Percentiles rank a stretch among this genome's conserved stretches.
These are phyloP conservation scores for Syngnathus scovelli DNA, from an alignment of 2,113 vertebrate species.

Conservation along the genomic window DNA sequence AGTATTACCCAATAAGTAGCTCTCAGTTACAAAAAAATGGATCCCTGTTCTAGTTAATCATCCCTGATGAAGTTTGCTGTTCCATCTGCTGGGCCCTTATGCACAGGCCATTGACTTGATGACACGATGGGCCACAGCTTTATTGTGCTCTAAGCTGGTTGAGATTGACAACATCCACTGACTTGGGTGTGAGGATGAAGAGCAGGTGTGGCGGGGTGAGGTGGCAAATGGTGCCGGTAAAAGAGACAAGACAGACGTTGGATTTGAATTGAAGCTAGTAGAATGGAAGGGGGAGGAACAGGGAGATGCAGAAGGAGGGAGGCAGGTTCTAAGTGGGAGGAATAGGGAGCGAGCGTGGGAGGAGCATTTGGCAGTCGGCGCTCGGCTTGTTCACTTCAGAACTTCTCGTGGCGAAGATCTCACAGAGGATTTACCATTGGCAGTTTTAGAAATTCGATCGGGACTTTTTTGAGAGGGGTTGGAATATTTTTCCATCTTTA, in stretches of 20 bases:
- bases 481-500: slow-evolving; percentile 34
- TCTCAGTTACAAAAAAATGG: background rate
- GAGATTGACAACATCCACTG: slow-evolving; percentile 13
- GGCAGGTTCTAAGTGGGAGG: slow-evolving; percentile 32
- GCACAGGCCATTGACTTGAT: slow-evolving; percentile 27
- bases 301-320: slow-evolving; percentile 19
- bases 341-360: slow-evolving; percentile 40
- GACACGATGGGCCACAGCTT: slow-evolving; percentile 3
- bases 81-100: slow-evolving; percentile 14
- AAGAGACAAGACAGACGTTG: background rate
- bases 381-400: slow-evolving; percentile 32
- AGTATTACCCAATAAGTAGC: background rate
- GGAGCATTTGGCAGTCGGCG: slow-evolving; percentile 32
- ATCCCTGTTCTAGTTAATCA: background rate
- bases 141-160: slow-evolving; percentile 26
- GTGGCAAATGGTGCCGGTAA: background rate
- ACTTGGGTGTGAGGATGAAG: slow-evolving; percentile 20
- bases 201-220: background rate
- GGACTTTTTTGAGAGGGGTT: slow-evolving; percentile 16
- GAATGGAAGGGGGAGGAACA: slow-evolving; percentile 16
- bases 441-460: slow-evolving; percentile 17
- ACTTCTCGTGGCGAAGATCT: slow-evolving; percentile 44
- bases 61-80: background rate
- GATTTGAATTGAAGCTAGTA: slow-evolving; percentile 12
- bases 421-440: slow-evolving; percentile 41